Base-by-base conservation (phyloP, 1,140 invertebrate genomes). In the Watersipora subatra region DNA sequence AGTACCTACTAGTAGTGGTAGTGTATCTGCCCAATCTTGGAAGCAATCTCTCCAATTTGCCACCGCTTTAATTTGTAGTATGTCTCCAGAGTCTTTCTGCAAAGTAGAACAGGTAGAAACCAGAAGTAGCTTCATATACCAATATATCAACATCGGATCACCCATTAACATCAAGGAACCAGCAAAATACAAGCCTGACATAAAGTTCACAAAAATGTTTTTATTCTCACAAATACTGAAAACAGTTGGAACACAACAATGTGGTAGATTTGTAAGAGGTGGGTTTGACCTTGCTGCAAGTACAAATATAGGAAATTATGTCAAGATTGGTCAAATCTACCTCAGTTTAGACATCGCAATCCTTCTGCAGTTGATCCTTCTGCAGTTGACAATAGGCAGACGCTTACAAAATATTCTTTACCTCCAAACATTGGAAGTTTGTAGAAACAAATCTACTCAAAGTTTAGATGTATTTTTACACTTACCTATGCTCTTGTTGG, bases 1-100 rank as follows among this genome's bases (percentile, higher is more conserved):
- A n/a, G n/a, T n/a, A n/a, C n/a, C n/a, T n/a, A 92, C 90, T 98
- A 98, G 80, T 97, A 98, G 81, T 97, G 93, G 78, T 97, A 98
- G 82, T 97, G 97, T 22, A 98, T 86, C 81, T 98, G 94, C 68
- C 93, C 94, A 78, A 97, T 98, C 84, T 97, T 97, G 15, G 92
- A 96, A 17, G 94, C 94, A 68, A 98, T 95, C 83, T 98, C 94
- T 61, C 94, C 94, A 72, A 98, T 97, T 83, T 98, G 94, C 93
- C 93, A 98, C 69, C 94, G 82, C 74, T 97, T 97, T 68, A 98
- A 81, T 22, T 91, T 91, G 82, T 97, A 97, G 81, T 95, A 95
- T 68, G 86, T 86, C 80, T 97, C 93, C 64, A 97, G 82, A 69
- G 94, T 85, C 81, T 84, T 83, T 69, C 86, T 87, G 78, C 20